Conservation (phyloP, 2,888 invertebrate species). For the Zonitis immaculata region DNA sequence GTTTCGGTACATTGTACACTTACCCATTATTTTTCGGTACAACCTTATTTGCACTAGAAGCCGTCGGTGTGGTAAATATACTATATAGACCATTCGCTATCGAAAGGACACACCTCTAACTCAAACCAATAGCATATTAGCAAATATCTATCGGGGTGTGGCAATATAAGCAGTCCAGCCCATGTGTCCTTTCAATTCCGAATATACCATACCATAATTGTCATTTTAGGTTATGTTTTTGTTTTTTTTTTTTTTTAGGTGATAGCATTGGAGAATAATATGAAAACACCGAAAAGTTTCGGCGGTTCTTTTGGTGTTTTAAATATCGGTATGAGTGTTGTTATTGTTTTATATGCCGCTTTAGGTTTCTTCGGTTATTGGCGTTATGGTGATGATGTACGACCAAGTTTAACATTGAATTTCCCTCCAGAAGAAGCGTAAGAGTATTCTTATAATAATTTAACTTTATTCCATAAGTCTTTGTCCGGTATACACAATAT, state of each 20-base stretch:
- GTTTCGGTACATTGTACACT: conserved; percentile 60
- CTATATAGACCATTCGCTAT: too few species aligned
- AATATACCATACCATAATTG: too few species aligned
- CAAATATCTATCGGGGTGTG: too few species aligned
- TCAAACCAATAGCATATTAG: too few species aligned
- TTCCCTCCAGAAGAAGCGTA: conserved; percentile 59
- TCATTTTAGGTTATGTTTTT: too few species aligned
- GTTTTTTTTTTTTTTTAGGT: too few species aligned
- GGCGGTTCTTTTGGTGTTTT: conserved; percentile 73
- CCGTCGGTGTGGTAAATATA: conserved; percentile 80
- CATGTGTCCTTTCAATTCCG: too few species aligned
- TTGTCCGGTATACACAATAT: too few species aligned
- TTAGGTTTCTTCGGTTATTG: conserved; percentile 84
- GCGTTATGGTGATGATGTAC: conserved; percentile 64
- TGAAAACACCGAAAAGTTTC: conserved; percentile 78
- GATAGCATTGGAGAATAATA: conserved; percentile 84
- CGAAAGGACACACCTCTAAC: too few species aligned
- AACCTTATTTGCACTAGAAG: conserved; percentile 92
- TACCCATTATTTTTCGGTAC: conserved; percentile 95
- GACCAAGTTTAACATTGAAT: conserved; percentile 78
- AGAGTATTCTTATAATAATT: conserved; percentile 33
- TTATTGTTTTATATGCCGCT: conserved; percentile 69
- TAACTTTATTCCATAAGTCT: too few species aligned
- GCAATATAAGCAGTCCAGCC: too few species aligned
- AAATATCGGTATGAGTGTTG: conserved; percentile 75